Evolutionary conservation across 1,140 invertebrate species (phyloP), one percentile per base, ranked within the genome.

Genomic region (Pogonomyrmex barbatus): DNA sequence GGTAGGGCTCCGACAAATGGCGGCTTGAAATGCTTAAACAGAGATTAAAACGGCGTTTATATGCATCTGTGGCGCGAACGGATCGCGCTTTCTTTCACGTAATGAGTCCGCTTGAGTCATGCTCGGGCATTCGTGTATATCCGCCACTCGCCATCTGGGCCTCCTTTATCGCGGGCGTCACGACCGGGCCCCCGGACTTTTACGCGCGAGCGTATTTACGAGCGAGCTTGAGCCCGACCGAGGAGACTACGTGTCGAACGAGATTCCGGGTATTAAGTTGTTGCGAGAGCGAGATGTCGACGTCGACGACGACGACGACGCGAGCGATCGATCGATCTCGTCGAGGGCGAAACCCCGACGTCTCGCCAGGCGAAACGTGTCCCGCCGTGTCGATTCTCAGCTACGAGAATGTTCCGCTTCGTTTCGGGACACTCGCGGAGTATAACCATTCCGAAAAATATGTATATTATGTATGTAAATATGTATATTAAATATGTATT

Each of bases 181-280:
- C 58, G 71, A 54, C 14, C 42, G 47, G 30, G 6, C 6, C 12
- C 1, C 14, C 9, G 33, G 47, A 67, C n/a, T 86, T 88, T 88
- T 86, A 73, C 45, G 56, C 39, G 47, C 56, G 33, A 24, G 0
- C 9, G 24, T 86, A 75, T 88, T 88, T 88, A 88, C 75, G 87
- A 86, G 68, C 84, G n/a, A n/a, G 63, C 14, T 14, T 12, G 45
- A 54, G 39, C 36, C 45, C n/a, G 83, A 24, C 24, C 24, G 24
- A 24, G 24, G 24, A 39, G 47, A 67, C 47, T 54, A 78, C 39
- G 65, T 6, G 77, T 6, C 58, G 3, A 76, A 68, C 86, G 39
- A 83, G 54, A 87, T 85, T 87, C 86, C 63, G 54, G 33, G n/a
- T 77, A 87, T 85, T 86, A 79, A 86, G 63, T 56, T 68, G 71